Evolutionary conservation across 2,797 vertebrate species (phyloP).

Genomic region (Oreochromis mossambicus): DNA sequence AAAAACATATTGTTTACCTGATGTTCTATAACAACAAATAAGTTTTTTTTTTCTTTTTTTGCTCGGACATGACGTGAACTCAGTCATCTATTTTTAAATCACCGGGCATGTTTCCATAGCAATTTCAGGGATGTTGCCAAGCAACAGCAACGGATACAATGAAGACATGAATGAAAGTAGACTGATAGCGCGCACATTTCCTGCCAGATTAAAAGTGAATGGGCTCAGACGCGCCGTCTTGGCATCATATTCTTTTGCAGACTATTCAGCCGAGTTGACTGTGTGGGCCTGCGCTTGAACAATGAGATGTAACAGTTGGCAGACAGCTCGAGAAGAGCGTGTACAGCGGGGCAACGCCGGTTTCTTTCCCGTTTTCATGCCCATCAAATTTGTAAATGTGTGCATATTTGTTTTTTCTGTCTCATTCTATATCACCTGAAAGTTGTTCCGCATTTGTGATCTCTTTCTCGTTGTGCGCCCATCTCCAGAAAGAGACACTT

Average conservation of each 20-base stretch:
- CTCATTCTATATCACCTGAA: background rate
- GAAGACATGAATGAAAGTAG: constrained; percentile 80
- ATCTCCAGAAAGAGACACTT: background rate
- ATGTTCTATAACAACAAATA: background rate
- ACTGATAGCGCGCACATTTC: constrained; percentile 60
- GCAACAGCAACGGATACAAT: constrained; percentile 85
- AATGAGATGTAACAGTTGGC: constrained; percentile 22
- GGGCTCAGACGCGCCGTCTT: constrained; percentile 40
- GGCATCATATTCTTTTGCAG: background rate
- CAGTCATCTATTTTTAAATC: constrained; percentile 77
- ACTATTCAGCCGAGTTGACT: background rate
- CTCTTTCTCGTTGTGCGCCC: background rate
- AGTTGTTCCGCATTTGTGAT: background rate
- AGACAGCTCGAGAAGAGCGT: background rate
- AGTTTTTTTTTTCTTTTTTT: background rate
- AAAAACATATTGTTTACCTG: background rate
- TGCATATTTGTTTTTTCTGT: background rate
- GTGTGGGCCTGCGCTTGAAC: constrained; percentile 1
- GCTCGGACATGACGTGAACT: constrained; percentile 67
- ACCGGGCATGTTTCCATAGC: constrained; percentile 89
- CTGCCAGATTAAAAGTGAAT: constrained; percentile 49
- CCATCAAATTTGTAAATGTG: background rate
- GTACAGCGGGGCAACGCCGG: background rate
- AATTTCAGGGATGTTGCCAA: constrained; percentile 91
- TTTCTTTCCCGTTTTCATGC: background rate